Evolutionary conservation across 2,797 vertebrate species (phyloP).

Genomic region (Gadopsis bispinosus): DNA sequence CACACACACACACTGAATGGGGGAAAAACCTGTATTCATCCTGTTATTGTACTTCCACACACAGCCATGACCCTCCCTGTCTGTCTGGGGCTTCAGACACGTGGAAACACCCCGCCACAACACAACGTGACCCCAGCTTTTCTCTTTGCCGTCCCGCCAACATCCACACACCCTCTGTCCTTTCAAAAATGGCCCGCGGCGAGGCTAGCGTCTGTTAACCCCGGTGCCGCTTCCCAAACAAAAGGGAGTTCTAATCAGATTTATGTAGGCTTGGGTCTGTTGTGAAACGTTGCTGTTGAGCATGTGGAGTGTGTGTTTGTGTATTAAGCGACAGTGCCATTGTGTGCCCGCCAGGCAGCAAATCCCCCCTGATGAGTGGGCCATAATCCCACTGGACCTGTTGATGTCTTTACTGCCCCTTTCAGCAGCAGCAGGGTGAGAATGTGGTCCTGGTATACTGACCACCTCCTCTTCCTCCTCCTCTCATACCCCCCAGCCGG

Average conservation of each 20-base stretch:
- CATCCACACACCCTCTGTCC: slow-evolving; percentile 62
- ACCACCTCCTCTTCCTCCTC: slow-evolving; percentile 64
- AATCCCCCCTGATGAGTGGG: slow-evolving; percentile 85
- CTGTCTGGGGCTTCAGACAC: slow-evolving; percentile 77
- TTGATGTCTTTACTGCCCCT: slow-evolving; percentile 82
- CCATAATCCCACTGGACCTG: slow-evolving; percentile 81
- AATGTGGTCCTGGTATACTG: slow-evolving; percentile 80
- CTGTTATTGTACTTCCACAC: slow-evolving; percentile 74
- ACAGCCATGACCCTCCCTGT: slow-evolving; percentile 68
- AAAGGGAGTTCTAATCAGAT: slow-evolving; percentile 83
- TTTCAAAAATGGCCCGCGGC: slow-evolving; percentile 61
- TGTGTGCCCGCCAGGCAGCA: slow-evolving; percentile 79
- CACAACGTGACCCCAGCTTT: slow-evolving; percentile 64
- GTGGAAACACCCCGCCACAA: slow-evolving; percentile 76
- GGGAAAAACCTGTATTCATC: slow-evolving; percentile 66
- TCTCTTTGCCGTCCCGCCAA: slow-evolving; percentile 55
- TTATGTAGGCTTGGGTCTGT: slow-evolving; percentile 77
- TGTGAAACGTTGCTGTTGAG: slow-evolving; percentile 77
- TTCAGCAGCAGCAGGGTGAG: slow-evolving; percentile 74
- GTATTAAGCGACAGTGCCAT: slow-evolving; percentile 76
- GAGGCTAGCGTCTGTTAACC: slow-evolving; percentile 71
- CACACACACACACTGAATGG: slow-evolving; percentile 41
- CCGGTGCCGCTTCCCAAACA: slow-evolving; percentile 75
- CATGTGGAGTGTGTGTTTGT: slow-evolving; percentile 72
- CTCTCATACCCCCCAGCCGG: slow-evolving; percentile 37